Conservation (phyloP, 2,797 vertebrate genomes). For the Tiaroga cobitis region DNA sequence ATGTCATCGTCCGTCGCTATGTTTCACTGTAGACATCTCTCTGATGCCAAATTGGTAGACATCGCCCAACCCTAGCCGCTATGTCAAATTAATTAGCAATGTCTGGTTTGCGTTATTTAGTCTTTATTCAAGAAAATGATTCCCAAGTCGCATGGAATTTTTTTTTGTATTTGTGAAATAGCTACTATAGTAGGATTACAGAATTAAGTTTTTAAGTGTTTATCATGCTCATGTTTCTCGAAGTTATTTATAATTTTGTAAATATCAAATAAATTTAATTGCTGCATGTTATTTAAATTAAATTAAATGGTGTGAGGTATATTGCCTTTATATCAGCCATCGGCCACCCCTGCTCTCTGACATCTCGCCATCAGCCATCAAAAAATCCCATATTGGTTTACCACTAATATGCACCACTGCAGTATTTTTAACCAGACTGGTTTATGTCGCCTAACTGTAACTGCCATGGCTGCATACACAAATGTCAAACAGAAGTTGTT, state of each 20-base stretch:
- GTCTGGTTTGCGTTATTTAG: too few relatives aligned
- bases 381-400: not conserved
- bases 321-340: not conserved
- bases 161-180: not conserved
- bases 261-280: not conserved
- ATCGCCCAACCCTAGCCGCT: too few relatives aligned
- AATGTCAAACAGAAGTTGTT: not conserved
- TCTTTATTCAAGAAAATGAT: not conserved
- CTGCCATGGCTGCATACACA: not conserved
- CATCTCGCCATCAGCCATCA: not conserved
- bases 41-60: too few relatives aligned
- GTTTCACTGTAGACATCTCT: too few relatives aligned
- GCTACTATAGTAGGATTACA: not conserved
- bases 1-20: too few relatives aligned
- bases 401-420: not conserved
- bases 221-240: too few relatives aligned
- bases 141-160: not conserved
- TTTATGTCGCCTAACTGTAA: slow-evolving; percentile 22
- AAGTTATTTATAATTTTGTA: not conserved
- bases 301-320: not conserved
- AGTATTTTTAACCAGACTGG: slow-evolving; percentile 1
- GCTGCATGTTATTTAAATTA: not conserved
- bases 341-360: not conserved
- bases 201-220: not conserved
- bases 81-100: too few relatives aligned